Evolutionary conservation across 2,113 vertebrate species (phyloP).

Genomic region (Rattus norvegicus): DNA sequence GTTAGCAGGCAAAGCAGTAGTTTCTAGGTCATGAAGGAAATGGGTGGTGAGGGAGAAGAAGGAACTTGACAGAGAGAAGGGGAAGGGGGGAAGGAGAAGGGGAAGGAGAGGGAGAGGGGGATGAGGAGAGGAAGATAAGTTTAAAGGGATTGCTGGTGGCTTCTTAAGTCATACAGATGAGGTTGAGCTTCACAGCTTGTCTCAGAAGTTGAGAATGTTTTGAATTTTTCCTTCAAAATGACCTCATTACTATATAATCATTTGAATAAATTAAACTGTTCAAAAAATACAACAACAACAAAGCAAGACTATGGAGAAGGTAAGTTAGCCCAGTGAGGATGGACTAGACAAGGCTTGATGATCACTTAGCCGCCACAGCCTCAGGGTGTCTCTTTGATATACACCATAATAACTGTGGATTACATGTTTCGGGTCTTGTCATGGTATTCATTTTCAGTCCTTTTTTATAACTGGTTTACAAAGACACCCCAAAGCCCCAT

Average conservation of each 20-base stretch:
- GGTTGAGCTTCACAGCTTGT: background rate
- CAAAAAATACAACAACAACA: background rate
- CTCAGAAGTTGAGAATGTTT: background rate
- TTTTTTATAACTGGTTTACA: background rate
- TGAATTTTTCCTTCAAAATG: background rate
- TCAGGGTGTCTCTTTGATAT: background rate
- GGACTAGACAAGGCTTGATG: background rate
- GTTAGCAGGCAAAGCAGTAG: background rate
- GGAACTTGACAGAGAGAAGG: background rate
- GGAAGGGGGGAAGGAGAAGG: background rate
- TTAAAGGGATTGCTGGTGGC: background rate
- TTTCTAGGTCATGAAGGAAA: background rate
- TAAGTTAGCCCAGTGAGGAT: background rate
- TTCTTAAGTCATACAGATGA: conserved; percentile 7
- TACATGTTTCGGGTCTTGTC: conserved; percentile 18
- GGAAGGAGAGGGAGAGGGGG: background rate
- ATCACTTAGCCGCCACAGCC: background rate
- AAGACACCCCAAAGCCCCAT: background rate
- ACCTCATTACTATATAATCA: background rate
- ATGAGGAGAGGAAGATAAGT: background rate
- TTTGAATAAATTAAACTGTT: background rate
- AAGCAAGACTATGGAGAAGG: background rate
- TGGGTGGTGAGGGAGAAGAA: background rate
- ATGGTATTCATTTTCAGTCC: conserved; percentile 13
- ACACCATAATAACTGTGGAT: background rate